phyloP scores from a whole-genome alignment of 2,113 vertebrate genomes.

The Cryptotis parvus region DNA sequence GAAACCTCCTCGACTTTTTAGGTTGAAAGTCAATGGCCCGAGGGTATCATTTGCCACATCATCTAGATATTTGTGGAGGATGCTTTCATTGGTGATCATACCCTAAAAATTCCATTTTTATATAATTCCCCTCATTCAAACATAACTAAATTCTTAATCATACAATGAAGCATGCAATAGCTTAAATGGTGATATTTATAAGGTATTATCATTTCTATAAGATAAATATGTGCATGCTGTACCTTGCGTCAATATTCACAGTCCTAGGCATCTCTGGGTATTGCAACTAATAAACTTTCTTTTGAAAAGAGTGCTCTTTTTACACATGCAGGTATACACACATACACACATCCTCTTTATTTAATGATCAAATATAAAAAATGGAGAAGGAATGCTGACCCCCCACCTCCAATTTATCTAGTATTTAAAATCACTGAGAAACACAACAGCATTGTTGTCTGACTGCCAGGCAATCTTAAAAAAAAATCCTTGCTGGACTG shows the following conservation, averaged over 20 bases:
- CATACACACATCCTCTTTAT: neutral
- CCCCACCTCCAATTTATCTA: neutral
- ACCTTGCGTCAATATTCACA: neutral
- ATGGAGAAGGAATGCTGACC: neutral
- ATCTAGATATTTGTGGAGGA: neutral
- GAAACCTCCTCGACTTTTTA: neutral
- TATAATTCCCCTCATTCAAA: neutral
- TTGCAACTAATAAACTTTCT: neutral
- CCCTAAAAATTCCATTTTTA: neutral
- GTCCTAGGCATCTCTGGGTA: neutral
- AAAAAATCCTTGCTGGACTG: neutral
- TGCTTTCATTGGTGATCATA: neutral
- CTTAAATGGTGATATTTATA: neutral
- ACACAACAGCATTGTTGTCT: neutral
- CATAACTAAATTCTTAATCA: neutral
- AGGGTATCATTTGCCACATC: neutral
- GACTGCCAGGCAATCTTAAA: neutral
- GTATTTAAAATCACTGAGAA: neutral
- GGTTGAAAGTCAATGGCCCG: neutral
- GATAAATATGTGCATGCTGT: neutral
- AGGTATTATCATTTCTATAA: neutral
- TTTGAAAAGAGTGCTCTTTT: neutral
- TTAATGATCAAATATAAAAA: neutral
- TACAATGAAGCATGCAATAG: neutral
- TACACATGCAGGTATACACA: fast-evolving